Evolutionary conservation across 2,797 vertebrate genomes (phyloP).

Genomic region (Lacerta agilis): DNA sequence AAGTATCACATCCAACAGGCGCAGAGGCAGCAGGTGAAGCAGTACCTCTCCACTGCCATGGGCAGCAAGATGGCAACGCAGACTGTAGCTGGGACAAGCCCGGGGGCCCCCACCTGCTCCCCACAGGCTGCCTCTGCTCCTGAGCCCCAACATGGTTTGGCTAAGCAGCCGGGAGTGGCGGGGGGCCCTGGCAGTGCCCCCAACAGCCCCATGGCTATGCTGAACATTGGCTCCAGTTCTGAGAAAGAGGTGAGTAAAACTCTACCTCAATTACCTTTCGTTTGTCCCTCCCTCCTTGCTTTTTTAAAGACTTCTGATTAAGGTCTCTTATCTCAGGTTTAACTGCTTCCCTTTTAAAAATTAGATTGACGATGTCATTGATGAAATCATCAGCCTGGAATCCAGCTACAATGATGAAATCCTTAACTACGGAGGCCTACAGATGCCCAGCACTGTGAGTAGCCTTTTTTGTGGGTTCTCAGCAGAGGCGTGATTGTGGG

Average conservation of each 20-base stretch:
- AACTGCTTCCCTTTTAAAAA: not conserved
- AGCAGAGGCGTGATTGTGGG: not conserved
- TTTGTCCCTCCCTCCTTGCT: not conserved
- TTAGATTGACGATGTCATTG: conserved; percentile 93
- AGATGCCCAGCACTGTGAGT: conserved; percentile 89
- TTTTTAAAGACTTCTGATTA: not conserved
- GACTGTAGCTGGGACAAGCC: conserved; percentile 77
- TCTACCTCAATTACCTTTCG: not conserved
- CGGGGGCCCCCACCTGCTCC: conserved; percentile 48
- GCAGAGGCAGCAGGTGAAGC: conserved; percentile 91
- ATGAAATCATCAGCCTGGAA: conserved; percentile 95
- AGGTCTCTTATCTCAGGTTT: not conserved
- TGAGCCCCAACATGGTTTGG: conserved; percentile 55
- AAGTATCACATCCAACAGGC: conserved; percentile 93
- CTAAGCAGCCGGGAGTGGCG: conserved; percentile 53
- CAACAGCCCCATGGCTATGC: conserved; percentile 90
- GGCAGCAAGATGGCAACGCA: conserved; percentile 85
- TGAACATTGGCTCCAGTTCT: conserved; percentile 87
- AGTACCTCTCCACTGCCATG: conserved; percentile 90
- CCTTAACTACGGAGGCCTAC: conserved; percentile 86
- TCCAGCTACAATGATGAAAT: conserved; percentile 95
- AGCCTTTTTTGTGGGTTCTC: conserved; percentile 26
- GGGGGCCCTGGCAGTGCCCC: conserved; percentile 80
- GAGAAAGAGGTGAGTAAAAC: conserved; percentile 87
- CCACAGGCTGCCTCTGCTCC: conserved; percentile 81